Conservation (phyloP, 2,113 vertebrate genomes). For the Probosciger aterrimus region DNA sequence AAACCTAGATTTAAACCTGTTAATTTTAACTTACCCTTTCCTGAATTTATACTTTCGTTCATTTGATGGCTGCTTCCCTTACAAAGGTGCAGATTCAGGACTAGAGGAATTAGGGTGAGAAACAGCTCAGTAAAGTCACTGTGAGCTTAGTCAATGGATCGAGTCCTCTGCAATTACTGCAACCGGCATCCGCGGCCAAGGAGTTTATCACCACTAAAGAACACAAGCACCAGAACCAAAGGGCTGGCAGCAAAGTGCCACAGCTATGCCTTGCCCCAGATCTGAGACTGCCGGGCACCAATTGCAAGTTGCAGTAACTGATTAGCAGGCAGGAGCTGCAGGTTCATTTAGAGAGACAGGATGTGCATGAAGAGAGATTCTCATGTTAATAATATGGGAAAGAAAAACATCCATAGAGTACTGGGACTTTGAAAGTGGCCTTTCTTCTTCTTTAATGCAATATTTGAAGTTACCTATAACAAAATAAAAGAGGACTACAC, state of each 20-base stretch:
- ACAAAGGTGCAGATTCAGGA: background rate
- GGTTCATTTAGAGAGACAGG: background rate
- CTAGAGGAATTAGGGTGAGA: background rate
- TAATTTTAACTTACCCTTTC: background rate
- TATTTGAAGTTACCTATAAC: background rate
- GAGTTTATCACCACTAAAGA: background rate
- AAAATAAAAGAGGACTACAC: background rate
- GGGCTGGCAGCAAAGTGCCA: background rate
- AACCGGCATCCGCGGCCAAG: rapidly evolving
- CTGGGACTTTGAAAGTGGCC: background rate
- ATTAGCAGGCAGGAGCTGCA: background rate
- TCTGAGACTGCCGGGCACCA: rapidly evolving
- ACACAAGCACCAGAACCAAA: background rate
- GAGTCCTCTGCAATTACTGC: background rate
- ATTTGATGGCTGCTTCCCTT: background rate
- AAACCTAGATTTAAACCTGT: background rate
- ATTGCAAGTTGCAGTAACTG: background rate
- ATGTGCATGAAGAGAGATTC: background rate
- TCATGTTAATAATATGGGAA: background rate
- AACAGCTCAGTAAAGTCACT: background rate
- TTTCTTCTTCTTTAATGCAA: background rate
- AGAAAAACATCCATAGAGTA: background rate
- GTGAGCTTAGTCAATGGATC: background rate
- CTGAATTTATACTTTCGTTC: background rate
- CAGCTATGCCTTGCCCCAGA: background rate